Base-by-base conservation (phyloP, 2,113 vertebrate genomes). In the Dryoscopus gambensis region DNA sequence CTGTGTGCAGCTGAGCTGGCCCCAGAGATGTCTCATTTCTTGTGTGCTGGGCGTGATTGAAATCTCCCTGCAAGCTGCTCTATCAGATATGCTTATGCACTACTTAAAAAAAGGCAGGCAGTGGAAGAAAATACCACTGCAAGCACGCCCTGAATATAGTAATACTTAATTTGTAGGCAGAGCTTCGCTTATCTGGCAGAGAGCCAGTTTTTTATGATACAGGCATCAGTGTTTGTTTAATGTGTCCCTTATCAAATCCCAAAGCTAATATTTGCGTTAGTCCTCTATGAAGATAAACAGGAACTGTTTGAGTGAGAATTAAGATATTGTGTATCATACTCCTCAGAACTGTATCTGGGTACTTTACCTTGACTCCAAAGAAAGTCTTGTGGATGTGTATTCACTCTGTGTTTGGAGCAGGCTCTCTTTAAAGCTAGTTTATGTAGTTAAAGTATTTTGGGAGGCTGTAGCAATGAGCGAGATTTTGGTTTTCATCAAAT, bases 201-300 rank as follows among this genome's bases (percentile, higher is more conserved):
- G 79, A 12, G 83, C 93, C 90, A 93, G 68, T 68, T 86, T 91
- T 77, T 77, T 75, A 50, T 77, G 92, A 71, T 52, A 77, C 28
- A 79, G 74, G 78, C 92, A 68, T 71, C 68, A 40, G 50, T 11
- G 14, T 92, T 96, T 95, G 75, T 88, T 92, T 96, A 92, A 71
- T 64, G 76, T 71, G 82, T 69, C 85, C 90, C 71, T 93, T 97
- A 92, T 93, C 82, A 80, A 90, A 91, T 89, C 87, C 84, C 52
- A 85, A 77, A 93, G 90, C 74, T 93, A 93, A 96, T 95, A 95
- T 95, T 95, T 87, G 91, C 84, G 13, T 70, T 85, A 60, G 82
- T 81, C 82, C 64, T 90, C 63, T 44, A 37, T 39, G 79, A 93
- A 92, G 95, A 92, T 83, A 86, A 95, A 90, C 67, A 86, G 87